Evolutionary conservation across 2,888 invertebrate species (phyloP), one percentile per base, ranked within the genome.

Genomic region (Melieria picta): DNA sequence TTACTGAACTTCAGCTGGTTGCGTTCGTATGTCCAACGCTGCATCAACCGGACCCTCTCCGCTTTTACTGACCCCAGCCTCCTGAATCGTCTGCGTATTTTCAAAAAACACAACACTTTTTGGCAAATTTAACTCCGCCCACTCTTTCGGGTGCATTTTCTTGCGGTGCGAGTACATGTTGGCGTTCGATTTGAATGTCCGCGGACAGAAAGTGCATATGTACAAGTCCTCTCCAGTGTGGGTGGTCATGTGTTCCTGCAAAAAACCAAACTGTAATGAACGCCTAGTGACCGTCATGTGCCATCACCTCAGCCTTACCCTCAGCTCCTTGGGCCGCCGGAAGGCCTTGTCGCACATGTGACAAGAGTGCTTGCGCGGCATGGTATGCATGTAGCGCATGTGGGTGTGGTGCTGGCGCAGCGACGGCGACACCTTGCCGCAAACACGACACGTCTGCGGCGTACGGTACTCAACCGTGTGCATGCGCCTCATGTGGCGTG

Each of bases 341-440:
- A 86, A 86, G 4, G 83, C 84, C 72, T 86, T 86, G 7, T 83
- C 82, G 72, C 86, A 86, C 80, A 86, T 82, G 2, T 81, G 80
- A 63, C 86, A 86, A 47, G 81, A 82, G 69, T 85, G 83, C 7
- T 78, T 80, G 4, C 83, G 80, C 7, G 81, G 80, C 63, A 82
- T 80, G 5, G 80, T 80, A 69, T 85, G 85, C 30, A 82, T 82
- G 69, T 83, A 85, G 50, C 82, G 80, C 13, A 84, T 77, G 71
- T 85, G 84, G 16, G 81, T 81, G 69, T 80, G 81, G 65, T 84
- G 79, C 1, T 84, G 82, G 64, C 80, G 79, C 1, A 81, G 65
- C 16, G 79, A 82, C 1, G 85, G 84, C 3, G 84, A 84, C 7
- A 83, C 75, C 72, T 85, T 85, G 0, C 80, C 77, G 66, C 84